phyloP scores from a whole-genome alignment of 2,797 vertebrate genomes.

The Fringilla coelebs region DNA sequence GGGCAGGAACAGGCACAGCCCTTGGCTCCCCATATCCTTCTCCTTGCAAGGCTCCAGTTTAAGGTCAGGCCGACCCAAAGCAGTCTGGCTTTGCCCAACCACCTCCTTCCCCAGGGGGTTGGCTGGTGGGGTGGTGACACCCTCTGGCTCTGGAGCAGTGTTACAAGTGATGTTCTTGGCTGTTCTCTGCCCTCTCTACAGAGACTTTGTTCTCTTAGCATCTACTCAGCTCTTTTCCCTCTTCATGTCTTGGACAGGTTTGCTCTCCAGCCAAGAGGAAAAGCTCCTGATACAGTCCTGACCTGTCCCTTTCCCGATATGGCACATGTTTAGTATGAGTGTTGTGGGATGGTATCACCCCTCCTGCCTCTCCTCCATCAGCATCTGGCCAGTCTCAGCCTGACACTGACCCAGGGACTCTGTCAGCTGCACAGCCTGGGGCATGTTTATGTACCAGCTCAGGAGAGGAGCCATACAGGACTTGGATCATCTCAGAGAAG shows the following conservation, averaged over 20 bases:
- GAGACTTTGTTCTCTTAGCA: neutral
- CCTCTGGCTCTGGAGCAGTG: slow-evolving; percentile 20
- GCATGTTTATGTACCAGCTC: neutral
- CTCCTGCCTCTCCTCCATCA: neutral
- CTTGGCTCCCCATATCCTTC: neutral
- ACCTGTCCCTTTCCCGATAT: neutral
- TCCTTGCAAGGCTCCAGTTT: neutral
- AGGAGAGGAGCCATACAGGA: neutral
- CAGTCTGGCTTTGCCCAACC: neutral
- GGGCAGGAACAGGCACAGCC: neutral
- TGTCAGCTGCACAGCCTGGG: neutral
- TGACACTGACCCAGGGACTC: neutral
- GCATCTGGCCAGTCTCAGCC: neutral
- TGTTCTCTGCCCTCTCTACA: neutral
- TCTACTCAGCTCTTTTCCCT: neutral
- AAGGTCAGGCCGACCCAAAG: neutral
- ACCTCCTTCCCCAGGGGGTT: neutral
- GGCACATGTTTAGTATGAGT: neutral
- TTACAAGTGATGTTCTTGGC: neutral
- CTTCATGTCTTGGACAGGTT: neutral
- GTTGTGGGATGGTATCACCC: neutral
- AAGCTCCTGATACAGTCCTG: neutral
- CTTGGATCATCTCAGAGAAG: neutral
- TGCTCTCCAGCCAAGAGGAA: neutral
- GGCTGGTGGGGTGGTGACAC: slow-evolving; percentile 23